These are phyloP conservation scores for Onychostoma macrolepis DNA, from an alignment of 2,113 vertebrate genomes.

Conservation along the genomic window DNA sequence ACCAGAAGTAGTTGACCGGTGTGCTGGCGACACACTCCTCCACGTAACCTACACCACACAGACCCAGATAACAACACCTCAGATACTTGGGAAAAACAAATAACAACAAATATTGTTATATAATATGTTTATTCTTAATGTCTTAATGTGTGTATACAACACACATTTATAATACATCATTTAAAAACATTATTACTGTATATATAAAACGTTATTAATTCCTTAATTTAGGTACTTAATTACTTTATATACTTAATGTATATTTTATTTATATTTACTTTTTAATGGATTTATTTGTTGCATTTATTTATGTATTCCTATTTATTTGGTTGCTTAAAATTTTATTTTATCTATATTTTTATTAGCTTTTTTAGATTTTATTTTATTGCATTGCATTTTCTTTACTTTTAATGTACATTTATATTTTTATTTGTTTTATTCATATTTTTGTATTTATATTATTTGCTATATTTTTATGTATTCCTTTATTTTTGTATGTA, in stretches of 20 bases:
- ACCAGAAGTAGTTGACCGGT: slow-evolving; percentile 90
- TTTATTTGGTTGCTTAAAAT: background rate
- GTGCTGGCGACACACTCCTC: slow-evolving; percentile 83
- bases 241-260: background rate
- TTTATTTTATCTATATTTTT: no score
- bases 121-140: no score
- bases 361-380: no score
- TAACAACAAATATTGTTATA: no score
- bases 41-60: slow-evolving; percentile 70
- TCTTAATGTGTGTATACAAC: no score
- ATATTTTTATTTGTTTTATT: background rate
- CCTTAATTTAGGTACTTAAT: no score
- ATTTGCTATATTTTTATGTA: background rate
- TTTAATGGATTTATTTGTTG: background rate
- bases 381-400: no score
- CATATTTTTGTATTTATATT: no score
- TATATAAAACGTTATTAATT: no score
- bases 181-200: no score
- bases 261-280: background rate
- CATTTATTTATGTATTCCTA: background rate
- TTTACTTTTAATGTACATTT: background rate
- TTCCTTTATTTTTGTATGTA: no score
- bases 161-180: no score
- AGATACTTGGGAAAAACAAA: background rate
- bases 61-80: background rate